Evolutionary conservation across 1,140 invertebrate species (phyloP), one percentile per base, ranked within the genome.

Genomic region (Hesperophylax magnus): DNA sequence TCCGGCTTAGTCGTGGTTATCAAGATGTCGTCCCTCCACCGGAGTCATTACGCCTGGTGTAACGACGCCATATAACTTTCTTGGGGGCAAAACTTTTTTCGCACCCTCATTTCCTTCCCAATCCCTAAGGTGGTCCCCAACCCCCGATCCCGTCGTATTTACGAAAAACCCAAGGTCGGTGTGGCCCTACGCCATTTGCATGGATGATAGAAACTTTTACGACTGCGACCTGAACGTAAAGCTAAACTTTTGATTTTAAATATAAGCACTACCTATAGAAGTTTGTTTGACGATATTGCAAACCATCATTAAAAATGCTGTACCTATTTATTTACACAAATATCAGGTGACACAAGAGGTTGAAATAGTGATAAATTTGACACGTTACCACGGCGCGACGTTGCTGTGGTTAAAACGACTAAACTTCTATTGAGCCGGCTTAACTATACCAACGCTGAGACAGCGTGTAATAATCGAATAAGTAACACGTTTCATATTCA

Each of bases 21-120:
- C 82, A 81, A 83, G 82, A 83, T 83, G 82, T 83, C 76, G 82
- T 58, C 67, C 53, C 39, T 72, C 65, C 58, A 67, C 56, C 76
- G 27, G 14, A 77, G 82, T 83, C 82, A 83, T 83, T 83, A 83
- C 72, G 75, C 78, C 76, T 75, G 60, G 67, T 83, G 82, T 83
- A 83, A 83, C 82, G 82, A 81, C 79, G 76, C 79, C 82, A 77
- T 79, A 83, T 83, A 83, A 83, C 82, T 83, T 83, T 83, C 65
- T 76, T 60, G 78, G 82, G 82, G 58, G 81, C 67, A 79, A 83
- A 83, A 78, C 39, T 83, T 82, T 82, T 83, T 83, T 83, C 78
- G 82, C 82, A 81, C 82, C 82, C 82, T 80, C 58, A 77, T 77
- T 39, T 71, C 58, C 27, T 27, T 27, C 56, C 61, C 61, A 65